phyloP scores from a whole-genome alignment of 2,113 vertebrate species.

The Podilymbus podiceps region DNA sequence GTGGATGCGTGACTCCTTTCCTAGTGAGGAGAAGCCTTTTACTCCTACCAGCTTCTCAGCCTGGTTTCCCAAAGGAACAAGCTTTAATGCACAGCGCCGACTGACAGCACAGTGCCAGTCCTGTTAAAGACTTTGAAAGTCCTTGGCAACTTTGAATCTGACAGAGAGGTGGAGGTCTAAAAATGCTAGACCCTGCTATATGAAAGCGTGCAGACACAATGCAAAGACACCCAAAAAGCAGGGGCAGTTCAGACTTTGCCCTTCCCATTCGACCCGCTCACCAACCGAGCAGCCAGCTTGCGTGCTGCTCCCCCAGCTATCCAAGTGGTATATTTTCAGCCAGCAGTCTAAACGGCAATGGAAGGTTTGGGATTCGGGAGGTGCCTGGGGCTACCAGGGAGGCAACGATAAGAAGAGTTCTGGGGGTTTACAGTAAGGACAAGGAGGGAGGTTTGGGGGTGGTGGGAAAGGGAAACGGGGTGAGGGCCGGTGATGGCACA shows the following conservation, averaged over 20 bases:
- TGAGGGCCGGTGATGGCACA: neutral
- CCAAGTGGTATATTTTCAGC: neutral
- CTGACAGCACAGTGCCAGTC: neutral
- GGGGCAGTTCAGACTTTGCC: neutral
- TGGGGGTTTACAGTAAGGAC: neutral
- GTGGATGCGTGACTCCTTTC: neutral
- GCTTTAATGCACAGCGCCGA: neutral
- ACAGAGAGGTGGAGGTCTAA: neutral
- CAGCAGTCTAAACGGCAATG: neutral
- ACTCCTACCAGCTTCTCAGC: neutral
- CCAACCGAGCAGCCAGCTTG: neutral
- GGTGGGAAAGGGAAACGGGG: neutral
- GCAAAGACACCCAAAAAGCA: neutral
- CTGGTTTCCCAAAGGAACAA: neutral
- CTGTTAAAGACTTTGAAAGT: neutral
- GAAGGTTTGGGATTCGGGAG: neutral
- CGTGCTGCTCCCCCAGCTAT: neutral
- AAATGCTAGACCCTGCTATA: neutral
- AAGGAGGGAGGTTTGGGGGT: neutral
- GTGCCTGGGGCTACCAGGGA: neutral
- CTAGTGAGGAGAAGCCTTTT: neutral
- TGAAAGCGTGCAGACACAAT: accelerated
- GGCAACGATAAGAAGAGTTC: neutral
- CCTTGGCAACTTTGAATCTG: neutral
- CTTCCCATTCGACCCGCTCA: neutral